phyloP scores from a whole-genome alignment of 2,888 invertebrate species.

The Octodonta nipae region DNA sequence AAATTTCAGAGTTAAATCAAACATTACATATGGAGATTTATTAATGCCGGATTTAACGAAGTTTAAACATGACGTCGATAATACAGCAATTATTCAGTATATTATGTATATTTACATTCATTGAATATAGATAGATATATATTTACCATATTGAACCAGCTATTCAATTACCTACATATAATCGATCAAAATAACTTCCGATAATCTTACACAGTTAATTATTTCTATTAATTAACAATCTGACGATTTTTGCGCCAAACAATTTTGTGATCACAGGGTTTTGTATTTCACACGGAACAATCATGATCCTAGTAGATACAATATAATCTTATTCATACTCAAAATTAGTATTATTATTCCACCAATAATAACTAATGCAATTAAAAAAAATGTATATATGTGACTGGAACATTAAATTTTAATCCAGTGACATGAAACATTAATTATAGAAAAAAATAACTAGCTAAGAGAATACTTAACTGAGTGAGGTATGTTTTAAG shows the following conservation, averaged over 20 bases:
- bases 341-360: too few relatives aligned
- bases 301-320: too few relatives aligned
- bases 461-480: too few relatives aligned
- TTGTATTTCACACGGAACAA: constrained; percentile 19
- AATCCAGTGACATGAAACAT: too few relatives aligned
- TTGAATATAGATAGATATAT: constrained; percentile 13
- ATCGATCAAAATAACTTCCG: constrained; percentile 13
- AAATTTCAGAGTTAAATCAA: constrained; percentile 8
- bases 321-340: too few relatives aligned
- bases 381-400: too few relatives aligned
- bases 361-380: too few relatives aligned
- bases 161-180: constrained; percentile 14
- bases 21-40: constrained; percentile 3
- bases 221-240: constrained; percentile 19
- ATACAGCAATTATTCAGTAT: constrained; percentile 22
- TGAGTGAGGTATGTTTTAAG: too few relatives aligned
- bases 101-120: constrained; percentile 20
- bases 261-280: constrained; percentile 32
- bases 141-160: constrained; percentile 13
- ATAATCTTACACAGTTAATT: constrained; percentile 14
- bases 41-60: constrained; percentile 7
- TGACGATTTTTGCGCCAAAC: constrained; percentile 18
- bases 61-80: constrained; percentile 12
- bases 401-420: too few relatives aligned
- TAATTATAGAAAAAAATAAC: too few relatives aligned